Conservation (phyloP, 2,113 vertebrate species). For the Xiphophorus maculatus region DNA sequence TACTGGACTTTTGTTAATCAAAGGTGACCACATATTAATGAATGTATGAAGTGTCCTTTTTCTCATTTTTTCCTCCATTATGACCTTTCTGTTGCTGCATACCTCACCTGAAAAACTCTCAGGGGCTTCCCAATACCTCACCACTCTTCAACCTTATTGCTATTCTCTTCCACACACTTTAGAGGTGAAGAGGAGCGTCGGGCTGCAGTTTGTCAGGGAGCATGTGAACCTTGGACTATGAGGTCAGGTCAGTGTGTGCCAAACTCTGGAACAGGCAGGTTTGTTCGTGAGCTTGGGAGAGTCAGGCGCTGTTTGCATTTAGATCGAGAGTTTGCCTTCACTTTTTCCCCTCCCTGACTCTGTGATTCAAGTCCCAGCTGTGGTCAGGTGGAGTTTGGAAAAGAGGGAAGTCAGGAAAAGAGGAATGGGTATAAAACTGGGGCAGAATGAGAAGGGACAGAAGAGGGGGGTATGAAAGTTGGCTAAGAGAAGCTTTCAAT, state of each 20-base stretch:
- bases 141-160: slow-evolving; percentile 44
- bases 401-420: not conserved
- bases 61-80: not conserved
- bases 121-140: slow-evolving; percentile 26
- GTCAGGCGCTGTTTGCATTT: slow-evolving; percentile 62
- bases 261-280: slow-evolving; percentile 59
- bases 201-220: slow-evolving; percentile 62
- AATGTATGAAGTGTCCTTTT: not conserved
- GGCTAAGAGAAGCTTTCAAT: slow-evolving; percentile 57
- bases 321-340: slow-evolving; percentile 59
- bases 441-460: too few species aligned
- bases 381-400: slow-evolving; percentile 31
- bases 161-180: slow-evolving; percentile 55
- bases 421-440: slow-evolving; percentile 4
- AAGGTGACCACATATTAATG: not conserved
- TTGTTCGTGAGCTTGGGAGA: slow-evolving; percentile 56
- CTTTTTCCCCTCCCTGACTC: slow-evolving; percentile 30
- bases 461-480: not conserved
- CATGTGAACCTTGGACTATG: slow-evolving; percentile 44
- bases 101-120: slow-evolving; percentile 28
- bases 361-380: slow-evolving; percentile 32
- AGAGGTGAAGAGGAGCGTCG: slow-evolving; percentile 56
- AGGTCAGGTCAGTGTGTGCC: slow-evolving; percentile 70
- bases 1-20: too few species aligned
- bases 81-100: slow-evolving; percentile 30